These are phyloP conservation scores for Agapostemon virescens DNA, from an alignment of 2,888 invertebrate genomes.

Conservation along the genomic window DNA sequence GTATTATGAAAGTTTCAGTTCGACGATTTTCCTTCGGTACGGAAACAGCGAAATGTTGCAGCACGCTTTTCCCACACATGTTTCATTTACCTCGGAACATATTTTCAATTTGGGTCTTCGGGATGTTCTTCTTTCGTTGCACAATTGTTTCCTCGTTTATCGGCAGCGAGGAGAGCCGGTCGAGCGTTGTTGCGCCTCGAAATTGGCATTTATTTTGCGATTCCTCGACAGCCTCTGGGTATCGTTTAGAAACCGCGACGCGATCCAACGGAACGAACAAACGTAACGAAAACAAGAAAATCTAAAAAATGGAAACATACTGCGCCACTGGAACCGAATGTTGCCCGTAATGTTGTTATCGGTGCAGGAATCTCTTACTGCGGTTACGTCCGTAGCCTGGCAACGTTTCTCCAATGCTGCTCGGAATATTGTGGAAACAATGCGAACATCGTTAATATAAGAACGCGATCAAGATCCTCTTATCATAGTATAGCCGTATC, in stretches of 20 bases:
- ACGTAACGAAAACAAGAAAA: not conserved
- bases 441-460: not conserved
- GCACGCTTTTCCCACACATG: not conserved
- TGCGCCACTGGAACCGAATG: constrained; percentile 27
- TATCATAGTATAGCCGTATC: not conserved
- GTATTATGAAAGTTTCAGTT: too few species aligned
- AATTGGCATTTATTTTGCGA: constrained; percentile 57
- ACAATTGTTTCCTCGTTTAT: constrained; percentile 53
- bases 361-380: constrained; percentile 19
- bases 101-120: constrained; percentile 30
- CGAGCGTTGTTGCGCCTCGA: constrained; percentile 40
- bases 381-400: constrained; percentile 9
- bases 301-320: constrained; percentile 6
- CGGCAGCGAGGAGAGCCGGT: constrained; percentile 16
- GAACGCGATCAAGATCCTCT: not conserved
- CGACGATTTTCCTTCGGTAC: not conserved
- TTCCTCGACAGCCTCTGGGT: constrained; percentile 31
- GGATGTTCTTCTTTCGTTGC: constrained; percentile 35
- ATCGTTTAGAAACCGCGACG: constrained; percentile 22
- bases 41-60: not conserved
- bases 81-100: constrained; percentile 37
- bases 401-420: not conserved
- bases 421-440: constrained; percentile 8
- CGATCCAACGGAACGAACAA: constrained; percentile 12
- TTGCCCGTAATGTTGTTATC: constrained; percentile 16